phyloP scores from a whole-genome alignment of 2,113 vertebrate genomes.

The Alces alces region DNA sequence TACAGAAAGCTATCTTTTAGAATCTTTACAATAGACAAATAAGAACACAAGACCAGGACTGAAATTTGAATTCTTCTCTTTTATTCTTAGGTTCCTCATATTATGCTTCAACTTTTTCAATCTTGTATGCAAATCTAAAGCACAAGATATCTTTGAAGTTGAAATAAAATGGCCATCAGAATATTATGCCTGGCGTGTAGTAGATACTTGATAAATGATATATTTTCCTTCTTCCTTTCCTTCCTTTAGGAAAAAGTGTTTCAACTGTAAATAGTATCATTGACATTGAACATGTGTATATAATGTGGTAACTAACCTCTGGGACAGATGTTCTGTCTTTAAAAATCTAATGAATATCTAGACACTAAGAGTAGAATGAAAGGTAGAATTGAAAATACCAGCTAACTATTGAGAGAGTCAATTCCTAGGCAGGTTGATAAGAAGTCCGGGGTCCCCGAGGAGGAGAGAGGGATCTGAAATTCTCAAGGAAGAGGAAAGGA shows the following conservation, averaged over 20 bases:
- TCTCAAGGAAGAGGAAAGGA: background rate
- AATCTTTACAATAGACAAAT: background rate
- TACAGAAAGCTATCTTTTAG: background rate
- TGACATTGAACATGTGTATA: background rate
- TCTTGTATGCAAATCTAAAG: background rate
- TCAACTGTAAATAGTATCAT: background rate
- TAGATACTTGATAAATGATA: background rate
- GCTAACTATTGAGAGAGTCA: background rate
- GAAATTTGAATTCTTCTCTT: background rate
- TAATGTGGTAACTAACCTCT: background rate
- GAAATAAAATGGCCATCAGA: background rate
- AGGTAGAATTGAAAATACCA: background rate
- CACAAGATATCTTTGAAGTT: background rate
- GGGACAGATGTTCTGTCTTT: background rate
- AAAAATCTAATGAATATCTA: background rate
- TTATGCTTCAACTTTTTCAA: background rate
- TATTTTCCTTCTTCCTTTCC: background rate
- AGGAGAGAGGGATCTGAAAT: background rate
- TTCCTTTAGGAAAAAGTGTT: background rate
- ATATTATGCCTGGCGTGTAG: background rate
- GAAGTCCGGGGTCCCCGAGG: background rate
- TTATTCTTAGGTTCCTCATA: background rate
- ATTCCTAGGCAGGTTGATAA: background rate
- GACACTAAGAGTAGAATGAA: background rate
- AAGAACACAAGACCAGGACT: background rate